These are phyloP conservation scores for Pemphredon lugubris DNA, from an alignment of 2,888 invertebrate genomes.

Conservation along the genomic window DNA sequence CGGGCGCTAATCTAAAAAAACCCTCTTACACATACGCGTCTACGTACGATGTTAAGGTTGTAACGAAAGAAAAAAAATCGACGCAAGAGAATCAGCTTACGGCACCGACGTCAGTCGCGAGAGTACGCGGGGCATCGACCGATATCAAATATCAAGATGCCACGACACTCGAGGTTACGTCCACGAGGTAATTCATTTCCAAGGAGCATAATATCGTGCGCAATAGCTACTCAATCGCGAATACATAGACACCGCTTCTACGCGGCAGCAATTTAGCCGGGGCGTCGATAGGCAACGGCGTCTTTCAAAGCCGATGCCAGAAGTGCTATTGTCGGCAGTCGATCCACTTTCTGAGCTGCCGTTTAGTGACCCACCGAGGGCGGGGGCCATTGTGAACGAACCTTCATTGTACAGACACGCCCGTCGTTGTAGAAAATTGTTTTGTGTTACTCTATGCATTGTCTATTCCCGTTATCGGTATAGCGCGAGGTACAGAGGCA, in stretches of 20 bases:
- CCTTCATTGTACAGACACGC: conserved; percentile 8
- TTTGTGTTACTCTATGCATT: conserved; percentile 19
- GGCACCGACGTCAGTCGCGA: background rate
- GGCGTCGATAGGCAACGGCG: background rate
- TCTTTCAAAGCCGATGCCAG: background rate
- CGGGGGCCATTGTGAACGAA: conserved; percentile 24
- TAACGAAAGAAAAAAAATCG: too few species aligned
- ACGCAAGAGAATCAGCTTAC: too few species aligned
- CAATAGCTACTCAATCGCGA: conserved; percentile 13
- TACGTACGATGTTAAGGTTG: too few species aligned
- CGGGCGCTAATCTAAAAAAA: too few species aligned
- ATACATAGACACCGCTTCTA: background rate
- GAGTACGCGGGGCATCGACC: background rate
- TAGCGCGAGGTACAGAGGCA: conserved; percentile 6
- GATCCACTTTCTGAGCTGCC: background rate
- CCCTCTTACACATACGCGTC: too few species aligned
- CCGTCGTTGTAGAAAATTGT: conserved; percentile 22
- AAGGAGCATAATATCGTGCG: conserved; percentile 7
- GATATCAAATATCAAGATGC: background rate
- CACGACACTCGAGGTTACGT: background rate
- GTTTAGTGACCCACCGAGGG: background rate
- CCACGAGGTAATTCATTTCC: conserved; percentile 12
- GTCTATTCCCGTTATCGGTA: conserved; percentile 16
- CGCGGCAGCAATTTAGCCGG: conserved; percentile 12
- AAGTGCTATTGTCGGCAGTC: conserved; percentile 20